Base-by-base conservation (phyloP, 1,140 invertebrate species). In the Macrotrachela quadricornifera region DNA sequence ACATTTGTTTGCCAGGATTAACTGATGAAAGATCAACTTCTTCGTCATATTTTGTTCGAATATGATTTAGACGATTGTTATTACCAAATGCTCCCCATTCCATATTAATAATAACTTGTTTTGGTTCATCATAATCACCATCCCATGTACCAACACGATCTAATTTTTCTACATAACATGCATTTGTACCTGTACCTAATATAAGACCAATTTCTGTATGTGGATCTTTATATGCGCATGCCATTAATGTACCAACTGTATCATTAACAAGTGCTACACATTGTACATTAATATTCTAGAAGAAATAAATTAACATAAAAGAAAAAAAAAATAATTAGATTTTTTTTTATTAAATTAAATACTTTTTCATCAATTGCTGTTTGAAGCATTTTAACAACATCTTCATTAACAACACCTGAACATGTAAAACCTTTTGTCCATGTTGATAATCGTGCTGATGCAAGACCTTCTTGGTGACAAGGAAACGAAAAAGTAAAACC, bases 401-500 rank as follows among this genome's bases (percentile, higher is more conserved):
- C 84, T 57, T 85, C 73, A 3, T 81, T 81, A 54, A 84, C 83
- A 0, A 87, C 84, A 2, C 83, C 85, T 1, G 76, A 74, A 64
- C 85, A 88, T 51, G 80, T 84, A 68, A 92, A 94, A 0, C 88
- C 88, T 69, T 94, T 81, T 2, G 94, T 99, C 94, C 94, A 99
- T 18, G 78, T 78, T 50, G 85, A 80, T 10, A 99, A 73, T 16
- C 79, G 66, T 1, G 86, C 92, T 60, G 82, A 80, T 8, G 85
- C 90, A 12, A 99, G 73, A 0, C 91, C 91, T 46, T 81, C 65
- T 69, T 97, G 92, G 44, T 74, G 74, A 55, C 92, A 79, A 0
- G 94, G 94, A 67, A 99, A 99, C 61, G 88, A 95, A 69, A 99
- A 99, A 0, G 94, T 99, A 65, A 99, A 99, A 2, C 92, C 94